Evolutionary conservation across 1,140 invertebrate genomes (phyloP).

Genomic region (Listronotus oregonensis): DNA sequence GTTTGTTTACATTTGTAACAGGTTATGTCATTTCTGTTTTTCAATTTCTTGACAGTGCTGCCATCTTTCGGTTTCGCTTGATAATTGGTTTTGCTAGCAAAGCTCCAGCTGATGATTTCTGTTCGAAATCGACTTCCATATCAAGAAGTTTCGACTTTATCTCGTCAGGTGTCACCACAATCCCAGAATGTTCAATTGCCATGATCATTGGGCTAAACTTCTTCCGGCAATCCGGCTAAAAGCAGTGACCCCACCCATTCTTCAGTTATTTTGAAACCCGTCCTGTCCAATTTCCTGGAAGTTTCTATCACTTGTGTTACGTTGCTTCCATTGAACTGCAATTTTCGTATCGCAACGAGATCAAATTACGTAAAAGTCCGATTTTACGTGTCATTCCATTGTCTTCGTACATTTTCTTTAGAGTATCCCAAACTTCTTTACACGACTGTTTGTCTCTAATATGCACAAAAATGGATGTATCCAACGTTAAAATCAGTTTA

Average conservation of each 20-base stretch:
- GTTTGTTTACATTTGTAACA: conserved; percentile 34
- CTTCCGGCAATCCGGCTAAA: no score
- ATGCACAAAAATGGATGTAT: conserved; percentile 35
- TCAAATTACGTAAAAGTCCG: no score
- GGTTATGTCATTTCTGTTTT: conserved; percentile 1
- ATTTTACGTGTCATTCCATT: conserved; percentile 32
- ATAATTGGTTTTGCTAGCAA: conserved; percentile 16
- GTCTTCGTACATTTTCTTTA: conserved; percentile 34
- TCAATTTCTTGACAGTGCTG: neutral
- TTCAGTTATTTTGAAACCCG: no score
- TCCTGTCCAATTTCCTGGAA: no score
- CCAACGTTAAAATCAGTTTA: conserved; percentile 39
- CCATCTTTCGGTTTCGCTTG: neutral
- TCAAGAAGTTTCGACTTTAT: conserved; percentile 36
- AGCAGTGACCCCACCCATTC: no score
- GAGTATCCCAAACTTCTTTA: conserved; percentile 30
- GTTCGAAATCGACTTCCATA: conserved; percentile 18
- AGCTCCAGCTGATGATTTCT: neutral
- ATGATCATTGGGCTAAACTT: conserved; percentile 36
- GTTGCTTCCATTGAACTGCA: conserved; percentile 37
- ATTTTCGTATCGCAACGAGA: conserved; percentile 30
- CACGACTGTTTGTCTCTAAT: conserved; percentile 30
- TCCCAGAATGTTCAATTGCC: conserved; percentile 36
- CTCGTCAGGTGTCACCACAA: conserved; percentile 23
- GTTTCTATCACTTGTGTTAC: conserved; percentile 40